Evolutionary conservation across 1,140 invertebrate species (phyloP).

Genomic region (Ooceraea biroi): DNA sequence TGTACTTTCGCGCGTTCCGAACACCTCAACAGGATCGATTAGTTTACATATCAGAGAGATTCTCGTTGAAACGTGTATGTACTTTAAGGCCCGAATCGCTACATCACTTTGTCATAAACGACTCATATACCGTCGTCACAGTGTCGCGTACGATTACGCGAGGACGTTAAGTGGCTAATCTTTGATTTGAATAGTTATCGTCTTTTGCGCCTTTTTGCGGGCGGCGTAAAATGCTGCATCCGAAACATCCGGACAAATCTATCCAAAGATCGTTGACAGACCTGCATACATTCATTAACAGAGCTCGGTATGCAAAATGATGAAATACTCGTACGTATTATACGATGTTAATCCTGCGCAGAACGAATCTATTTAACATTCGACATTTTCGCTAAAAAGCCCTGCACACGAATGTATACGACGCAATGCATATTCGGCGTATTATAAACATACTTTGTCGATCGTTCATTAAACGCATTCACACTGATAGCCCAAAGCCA

Average conservation of each 20-base stretch:
- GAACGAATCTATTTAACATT: constrained; percentile 24
- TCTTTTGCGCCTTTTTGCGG: background rate
- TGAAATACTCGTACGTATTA: too few species aligned
- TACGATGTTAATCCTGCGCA: constrained; percentile 3
- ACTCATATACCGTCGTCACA: background rate
- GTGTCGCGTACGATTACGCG: background rate
- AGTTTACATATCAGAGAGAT: constrained; percentile 8
- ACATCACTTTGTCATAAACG: constrained; percentile 6
- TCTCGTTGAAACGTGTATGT: background rate
- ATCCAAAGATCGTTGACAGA: constrained; percentile 29
- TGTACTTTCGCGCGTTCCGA: background rate
- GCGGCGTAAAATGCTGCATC: constrained; percentile 11
- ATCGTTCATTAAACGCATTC: constrained; percentile 2
- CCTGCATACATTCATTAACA: too few species aligned
- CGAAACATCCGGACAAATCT: constrained; percentile 20
- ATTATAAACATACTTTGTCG: constrained; percentile 23
- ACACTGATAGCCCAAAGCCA: background rate
- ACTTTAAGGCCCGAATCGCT: constrained; percentile 1
- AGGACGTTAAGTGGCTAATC: constrained; percentile 37
- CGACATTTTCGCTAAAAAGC: constrained; percentile 5
- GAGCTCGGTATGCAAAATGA: too few species aligned
- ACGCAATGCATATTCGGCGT: constrained; percentile 27
- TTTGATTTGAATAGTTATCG: constrained; percentile 37
- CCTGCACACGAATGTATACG: background rate
- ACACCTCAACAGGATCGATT: constrained; percentile 7